Conservation (phyloP, 2,113 vertebrate genomes). For the Toxostoma redivivum region DNA sequence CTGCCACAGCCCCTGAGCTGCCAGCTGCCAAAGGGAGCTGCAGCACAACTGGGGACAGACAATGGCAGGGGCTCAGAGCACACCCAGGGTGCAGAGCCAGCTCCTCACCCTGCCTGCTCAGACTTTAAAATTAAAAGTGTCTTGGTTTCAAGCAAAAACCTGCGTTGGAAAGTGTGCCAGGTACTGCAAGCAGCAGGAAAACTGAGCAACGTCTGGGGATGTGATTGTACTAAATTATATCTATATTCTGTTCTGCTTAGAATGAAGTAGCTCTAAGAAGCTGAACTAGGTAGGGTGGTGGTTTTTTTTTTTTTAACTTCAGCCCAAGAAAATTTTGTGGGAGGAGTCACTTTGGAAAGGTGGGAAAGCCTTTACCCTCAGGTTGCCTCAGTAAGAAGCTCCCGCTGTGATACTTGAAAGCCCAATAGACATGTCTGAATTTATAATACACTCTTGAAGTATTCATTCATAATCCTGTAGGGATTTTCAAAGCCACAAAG, state of each 20-base stretch:
- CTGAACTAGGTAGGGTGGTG: constrained; percentile 31
- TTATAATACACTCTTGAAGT: constrained; percentile 67
- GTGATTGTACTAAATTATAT: background rate
- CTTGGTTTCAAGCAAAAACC: background rate
- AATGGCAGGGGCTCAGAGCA: background rate
- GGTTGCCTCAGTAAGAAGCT: constrained; percentile 62
- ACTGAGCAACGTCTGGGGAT: background rate
- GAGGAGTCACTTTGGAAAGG: constrained; percentile 64
- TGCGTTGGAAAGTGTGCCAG: background rate
- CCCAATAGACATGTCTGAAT: constrained; percentile 67
- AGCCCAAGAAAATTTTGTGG: constrained; percentile 66
- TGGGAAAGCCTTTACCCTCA: constrained; percentile 63
- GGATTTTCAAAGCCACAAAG: constrained; percentile 64
- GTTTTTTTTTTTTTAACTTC: constrained; percentile 37
- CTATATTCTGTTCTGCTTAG: background rate
- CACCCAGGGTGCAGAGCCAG: background rate
- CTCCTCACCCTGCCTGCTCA: background rate
- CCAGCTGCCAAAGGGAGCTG: background rate
- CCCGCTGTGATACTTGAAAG: constrained; percentile 69
- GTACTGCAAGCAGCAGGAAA: background rate
- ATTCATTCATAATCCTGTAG: constrained; percentile 65
- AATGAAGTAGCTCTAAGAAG: constrained; percentile 14
- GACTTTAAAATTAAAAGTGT: background rate
- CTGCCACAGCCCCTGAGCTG: background rate
- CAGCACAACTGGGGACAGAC: background rate